phyloP scores from a whole-genome alignment of 2,888 invertebrate genomes.

The Chromoteleia sp. region DNA sequence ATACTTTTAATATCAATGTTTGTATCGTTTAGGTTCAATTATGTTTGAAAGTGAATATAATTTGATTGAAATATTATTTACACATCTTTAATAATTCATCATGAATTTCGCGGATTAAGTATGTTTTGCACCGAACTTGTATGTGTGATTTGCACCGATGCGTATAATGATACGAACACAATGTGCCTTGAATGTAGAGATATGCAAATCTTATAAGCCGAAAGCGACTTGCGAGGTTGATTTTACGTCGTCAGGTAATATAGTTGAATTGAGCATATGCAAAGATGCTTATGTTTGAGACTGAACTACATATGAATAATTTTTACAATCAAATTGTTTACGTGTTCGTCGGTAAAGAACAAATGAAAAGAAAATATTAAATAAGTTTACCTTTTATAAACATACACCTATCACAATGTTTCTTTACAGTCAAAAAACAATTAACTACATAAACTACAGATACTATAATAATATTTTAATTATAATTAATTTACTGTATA shows the following conservation, averaged over 20 bases:
- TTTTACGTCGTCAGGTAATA: conserved; percentile 55
- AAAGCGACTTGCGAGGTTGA: conserved; percentile 62
- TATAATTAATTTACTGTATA: no score
- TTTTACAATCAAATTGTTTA: conserved; percentile 31
- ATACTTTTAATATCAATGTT: no score
- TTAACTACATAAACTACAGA: no score
- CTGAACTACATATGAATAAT: conserved; percentile 24
- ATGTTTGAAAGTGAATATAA: background rate
- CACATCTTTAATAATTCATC: conserved; percentile 31
- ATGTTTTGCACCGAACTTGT: conserved; percentile 39
- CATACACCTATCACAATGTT: no score
- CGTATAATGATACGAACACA: conserved; percentile 61
- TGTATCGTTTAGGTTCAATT: no score
- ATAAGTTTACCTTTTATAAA: no score
- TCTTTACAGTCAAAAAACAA: no score
- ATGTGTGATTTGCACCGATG: conserved; percentile 54
- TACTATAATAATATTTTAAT: no score
- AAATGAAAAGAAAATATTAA: no score
- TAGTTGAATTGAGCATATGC: conserved; percentile 48
- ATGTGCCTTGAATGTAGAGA: conserved; percentile 57
- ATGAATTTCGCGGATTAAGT: conserved; percentile 34
- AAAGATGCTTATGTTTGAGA: conserved; percentile 38
- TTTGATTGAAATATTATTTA: conserved; percentile 23
- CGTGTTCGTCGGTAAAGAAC: background rate
- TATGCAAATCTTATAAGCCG: conserved; percentile 68